Base-by-base conservation (phyloP, 1,140 invertebrate species). In the Lucilia sericata region DNA sequence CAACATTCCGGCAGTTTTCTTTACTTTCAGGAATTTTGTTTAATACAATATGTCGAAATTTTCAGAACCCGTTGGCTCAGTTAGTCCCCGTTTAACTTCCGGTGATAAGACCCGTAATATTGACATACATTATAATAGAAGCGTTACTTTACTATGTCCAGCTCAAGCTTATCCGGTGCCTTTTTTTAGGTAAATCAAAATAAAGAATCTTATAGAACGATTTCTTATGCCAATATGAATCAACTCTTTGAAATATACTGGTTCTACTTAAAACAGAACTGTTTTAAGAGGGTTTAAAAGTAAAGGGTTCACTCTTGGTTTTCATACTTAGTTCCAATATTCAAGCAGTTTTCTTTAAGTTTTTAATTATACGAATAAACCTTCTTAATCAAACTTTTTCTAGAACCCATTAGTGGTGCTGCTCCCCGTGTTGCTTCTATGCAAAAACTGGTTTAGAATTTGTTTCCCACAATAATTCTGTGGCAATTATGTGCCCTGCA, bases 131-230 rank as follows among this genome's bases (percentile, higher is more conserved):
- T 75, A 86, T 85, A 82, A 86, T 84, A 84, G 85, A 9, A 88
- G 87, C 87, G 88, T 90, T 30, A 91, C 93, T 81, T 87, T 95
- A 4, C 92, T 95, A 49, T 96, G 95, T 89, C 93, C 94, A 47
- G 95, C 94, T 85, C 94, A 95, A 91, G 94, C 94, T 34, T 95
- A 91, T 89, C 94, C 94, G 19, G 92, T 94, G 84, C 94, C 94
- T 21, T 92, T 93, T 86, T 94, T 93, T 93, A 94, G 94, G 94
- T 94, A 93, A 93, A 91, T 78, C 13, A 76, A 1, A 42, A 78
- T 21, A n/a, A 30, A 55, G 10, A 42, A 93, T 93, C 5, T 5
- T 87, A 92, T 30, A n/a, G n/a, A 93, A 84, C 94, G 94, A 47
- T 13, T 78, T 36, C 36, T 36, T 36, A 36, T n/a, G n/a, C n/a